Evolutionary conservation across 2,888 invertebrate species (phyloP), one percentile per base, ranked within the genome.

Genomic region (Pemphredon lugubris): DNA sequence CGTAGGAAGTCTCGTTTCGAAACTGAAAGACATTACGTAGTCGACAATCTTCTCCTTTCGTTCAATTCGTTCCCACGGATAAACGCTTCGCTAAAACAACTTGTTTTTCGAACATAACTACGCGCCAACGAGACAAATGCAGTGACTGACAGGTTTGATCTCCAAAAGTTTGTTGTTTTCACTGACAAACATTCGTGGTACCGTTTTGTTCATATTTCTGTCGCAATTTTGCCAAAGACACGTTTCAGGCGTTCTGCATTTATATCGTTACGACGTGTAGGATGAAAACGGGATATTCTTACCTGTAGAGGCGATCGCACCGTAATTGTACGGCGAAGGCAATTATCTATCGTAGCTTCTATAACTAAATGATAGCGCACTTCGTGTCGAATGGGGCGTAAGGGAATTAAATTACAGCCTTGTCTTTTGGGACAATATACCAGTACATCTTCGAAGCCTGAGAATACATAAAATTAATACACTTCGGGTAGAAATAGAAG

Each of bases 281-380:
- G n/a, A n/a, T n/a, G n/a, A n/a, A n/a, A n/a, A n/a, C n/a, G n/a
- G n/a, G n/a, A n/a, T n/a, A n/a, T n/a, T n/a, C n/a, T 82, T 89
- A 95, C 95, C 93, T 95, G 94, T 39, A 96, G 88, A 0, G 96
- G 96, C 1, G 96, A 95, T 68, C 94, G 90, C 23, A 96, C 92
- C 0, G 92, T 92, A 42, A 96, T 93, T 2, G 87, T 90, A 64
- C 91, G 86, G 55, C 91, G 91, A 40, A 88, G 83, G 77, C 90
- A 92, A 72, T 92, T 92, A 73, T 93, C 92, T 3, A 92, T 93
- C 26, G 91, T 91, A 4, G 95, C 92, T 77, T 94, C 93, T 21
- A 94, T 92, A 0, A 94, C 92, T 54, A 95, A 90, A 87, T 95
- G 93, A 89, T 95, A 95, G 40, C 94, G 92, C 13, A 93, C 92